These are phyloP conservation scores for Ellobium chinense DNA, from an alignment of 2,888 invertebrate genomes.

Conservation along the genomic window DNA sequence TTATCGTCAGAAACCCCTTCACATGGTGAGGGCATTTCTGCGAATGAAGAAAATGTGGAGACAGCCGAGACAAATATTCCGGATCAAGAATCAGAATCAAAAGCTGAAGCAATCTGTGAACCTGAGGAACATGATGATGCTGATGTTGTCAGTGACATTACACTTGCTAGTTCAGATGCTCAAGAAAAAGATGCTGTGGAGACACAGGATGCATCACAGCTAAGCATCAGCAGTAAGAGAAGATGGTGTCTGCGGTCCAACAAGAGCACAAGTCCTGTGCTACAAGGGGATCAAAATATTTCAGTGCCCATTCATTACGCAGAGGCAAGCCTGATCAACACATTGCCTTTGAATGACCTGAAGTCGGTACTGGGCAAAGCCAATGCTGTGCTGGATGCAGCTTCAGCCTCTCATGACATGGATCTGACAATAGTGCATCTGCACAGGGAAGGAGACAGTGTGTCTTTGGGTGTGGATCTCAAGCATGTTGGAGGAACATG, in stretches of 20 bases:
- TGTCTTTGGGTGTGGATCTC: slow-evolving; percentile 14
- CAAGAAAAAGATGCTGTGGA: neutral
- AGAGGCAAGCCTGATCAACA: neutral
- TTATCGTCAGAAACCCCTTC: slow-evolving; percentile 36
- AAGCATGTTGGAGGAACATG: neutral
- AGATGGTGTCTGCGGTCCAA: slow-evolving; percentile 46
- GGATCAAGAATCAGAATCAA: neutral
- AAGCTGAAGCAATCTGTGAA: neutral
- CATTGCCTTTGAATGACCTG: neutral
- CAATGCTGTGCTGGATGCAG: slow-evolving; percentile 24
- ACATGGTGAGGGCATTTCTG: slow-evolving; percentile 4
- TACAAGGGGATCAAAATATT: slow-evolving; percentile 22
- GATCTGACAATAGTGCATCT: slow-evolving; percentile 11
- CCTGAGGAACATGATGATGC: neutral
- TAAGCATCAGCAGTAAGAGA: slow-evolving; percentile 22
- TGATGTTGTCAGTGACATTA: neutral
- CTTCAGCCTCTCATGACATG: neutral
- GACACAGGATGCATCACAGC: neutral
- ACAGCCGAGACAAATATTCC: neutral
- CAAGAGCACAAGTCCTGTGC: neutral
- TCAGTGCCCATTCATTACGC: neutral
- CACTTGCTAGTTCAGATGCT: neutral
- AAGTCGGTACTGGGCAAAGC: neutral
- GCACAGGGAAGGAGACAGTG: neutral
- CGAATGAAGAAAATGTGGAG: neutral